phyloP scores from a whole-genome alignment of 2,113 vertebrate species.

The Tragelaphus strepsiceros region DNA sequence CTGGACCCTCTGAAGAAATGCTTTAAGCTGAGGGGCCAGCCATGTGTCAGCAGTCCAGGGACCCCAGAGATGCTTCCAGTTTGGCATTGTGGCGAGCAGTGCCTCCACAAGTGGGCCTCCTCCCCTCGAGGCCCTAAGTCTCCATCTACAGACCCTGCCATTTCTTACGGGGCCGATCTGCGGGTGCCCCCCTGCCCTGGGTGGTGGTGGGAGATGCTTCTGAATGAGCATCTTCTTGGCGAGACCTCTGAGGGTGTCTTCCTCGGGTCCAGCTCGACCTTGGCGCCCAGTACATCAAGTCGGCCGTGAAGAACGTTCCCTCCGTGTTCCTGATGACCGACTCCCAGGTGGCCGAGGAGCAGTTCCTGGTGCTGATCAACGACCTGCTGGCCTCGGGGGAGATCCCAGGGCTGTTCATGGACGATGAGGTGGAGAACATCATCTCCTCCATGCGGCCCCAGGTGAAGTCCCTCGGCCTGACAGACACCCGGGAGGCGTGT shows the following conservation, averaged over 20 bases:
- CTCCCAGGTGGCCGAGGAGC: conserved; percentile 83
- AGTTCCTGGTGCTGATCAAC: conserved; percentile 82
- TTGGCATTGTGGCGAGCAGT: rapidly evolving
- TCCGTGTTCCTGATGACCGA: conserved; percentile 84
- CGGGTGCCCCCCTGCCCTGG: rapidly evolving
- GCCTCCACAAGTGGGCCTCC: rapidly evolving
- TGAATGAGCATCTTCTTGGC: rapidly evolving
- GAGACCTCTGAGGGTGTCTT: rapidly evolving
- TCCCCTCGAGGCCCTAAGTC: rapidly evolving
- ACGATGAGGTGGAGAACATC: conserved; percentile 77
- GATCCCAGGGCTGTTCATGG: conserved; percentile 79
- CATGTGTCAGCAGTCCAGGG: neutral
- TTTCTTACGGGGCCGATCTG: rapidly evolving
- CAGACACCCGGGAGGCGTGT: conserved; percentile 76
- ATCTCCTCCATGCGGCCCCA: conserved; percentile 78
- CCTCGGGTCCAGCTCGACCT: conserved; percentile 74
- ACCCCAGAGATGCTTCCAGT: rapidly evolving
- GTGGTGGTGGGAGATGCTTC: neutral
- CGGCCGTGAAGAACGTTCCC: conserved; percentile 77
- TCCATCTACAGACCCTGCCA: rapidly evolving
- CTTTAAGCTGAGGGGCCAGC: neutral
- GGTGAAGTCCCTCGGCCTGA: conserved; percentile 76
- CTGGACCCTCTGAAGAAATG: neutral
- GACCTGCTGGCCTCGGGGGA: conserved; percentile 81
- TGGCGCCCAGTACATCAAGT: conserved; percentile 77